Evolutionary conservation across 2,113 vertebrate genomes (phyloP).

Genomic region (Petaurus breviceps): DNA sequence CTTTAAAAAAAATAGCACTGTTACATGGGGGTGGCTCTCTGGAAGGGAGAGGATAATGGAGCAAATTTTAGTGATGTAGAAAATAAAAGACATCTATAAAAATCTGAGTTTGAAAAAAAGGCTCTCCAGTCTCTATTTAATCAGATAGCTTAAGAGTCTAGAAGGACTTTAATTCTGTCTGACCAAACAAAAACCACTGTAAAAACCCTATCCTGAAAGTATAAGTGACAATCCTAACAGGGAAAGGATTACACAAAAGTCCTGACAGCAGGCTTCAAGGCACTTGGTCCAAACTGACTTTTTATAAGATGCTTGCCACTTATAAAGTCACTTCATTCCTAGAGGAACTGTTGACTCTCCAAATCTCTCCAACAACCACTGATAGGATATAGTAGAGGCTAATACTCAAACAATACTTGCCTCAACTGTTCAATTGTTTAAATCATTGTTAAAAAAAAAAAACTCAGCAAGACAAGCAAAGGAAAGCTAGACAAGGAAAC

Average conservation of each 20-base stretch:
- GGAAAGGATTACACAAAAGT: slow-evolving; percentile 18
- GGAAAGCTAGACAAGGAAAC: neutral
- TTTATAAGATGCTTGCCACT: neutral
- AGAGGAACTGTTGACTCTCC: neutral
- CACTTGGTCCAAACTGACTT: neutral
- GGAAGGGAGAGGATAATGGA: neutral
- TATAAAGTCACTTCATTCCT: slow-evolving; percentile 9
- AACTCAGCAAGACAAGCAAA: neutral
- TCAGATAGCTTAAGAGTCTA: neutral
- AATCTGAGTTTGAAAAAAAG: neutral
- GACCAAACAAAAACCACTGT: neutral
- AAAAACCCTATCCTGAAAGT: slow-evolving; percentile 8
- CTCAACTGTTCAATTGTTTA: neutral
- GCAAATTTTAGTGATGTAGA: neutral
- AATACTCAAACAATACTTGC: neutral
- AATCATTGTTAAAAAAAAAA: neutral
- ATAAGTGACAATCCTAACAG: neutral
- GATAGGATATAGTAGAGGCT: neutral
- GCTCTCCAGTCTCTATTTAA: neutral
- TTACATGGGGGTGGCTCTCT: neutral
- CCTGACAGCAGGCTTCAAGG: neutral
- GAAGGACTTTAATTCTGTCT: neutral
- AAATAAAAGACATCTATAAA: neutral
- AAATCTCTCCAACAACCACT: neutral
- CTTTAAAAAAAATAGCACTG: neutral